Evolutionary conservation across 1,140 invertebrate species (phyloP), one percentile per base, ranked within the genome.

Genomic region (Zaprionus africanus): DNA sequence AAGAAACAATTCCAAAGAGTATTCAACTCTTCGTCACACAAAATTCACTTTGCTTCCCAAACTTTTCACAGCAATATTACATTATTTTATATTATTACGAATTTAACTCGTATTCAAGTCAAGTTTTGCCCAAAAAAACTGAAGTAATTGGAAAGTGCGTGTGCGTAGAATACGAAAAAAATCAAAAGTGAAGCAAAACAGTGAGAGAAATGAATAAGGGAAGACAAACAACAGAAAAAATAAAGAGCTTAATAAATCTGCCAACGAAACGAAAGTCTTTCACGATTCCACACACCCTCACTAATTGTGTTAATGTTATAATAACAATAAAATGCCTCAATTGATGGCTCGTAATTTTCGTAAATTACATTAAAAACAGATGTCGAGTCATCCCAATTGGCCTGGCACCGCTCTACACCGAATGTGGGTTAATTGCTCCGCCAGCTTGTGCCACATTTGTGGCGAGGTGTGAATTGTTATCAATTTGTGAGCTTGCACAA

Each of bases 391-490:
- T 62, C 69, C 38, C 38, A 41, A 71, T 66, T 76, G 53, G 71
- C 53, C 64, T 59, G 62, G 59, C 61, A 56, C 53, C 68, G 34
- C 43, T 43, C 26, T 26, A 15, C 22, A 57, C 53, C 28, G 59
- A 17, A 56, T 53, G 49, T 70, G 59, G 49, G 34, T 62, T 80
- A 83, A 83, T 83, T 83, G 53, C 63, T 46, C 2, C 24, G 66
- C 51, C 57, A 59, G 59, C 71, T 56, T 78, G 83, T 76, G 76
- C 79, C 69, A 75, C 79, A 78, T 78, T 83, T 26, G 46, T 24
- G 46, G 46, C 46, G 11, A 88, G 83, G 83, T 86, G 83, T 88
- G 71, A 86, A 86, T 88, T 88, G 83, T 88, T 75, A 86, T 80
- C 80, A 86, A 79, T 80, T 87, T 77, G 69, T 75, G 73, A 73